Conservation (phyloP, 2,888 invertebrate species). For the Pimpla rufipes region DNA sequence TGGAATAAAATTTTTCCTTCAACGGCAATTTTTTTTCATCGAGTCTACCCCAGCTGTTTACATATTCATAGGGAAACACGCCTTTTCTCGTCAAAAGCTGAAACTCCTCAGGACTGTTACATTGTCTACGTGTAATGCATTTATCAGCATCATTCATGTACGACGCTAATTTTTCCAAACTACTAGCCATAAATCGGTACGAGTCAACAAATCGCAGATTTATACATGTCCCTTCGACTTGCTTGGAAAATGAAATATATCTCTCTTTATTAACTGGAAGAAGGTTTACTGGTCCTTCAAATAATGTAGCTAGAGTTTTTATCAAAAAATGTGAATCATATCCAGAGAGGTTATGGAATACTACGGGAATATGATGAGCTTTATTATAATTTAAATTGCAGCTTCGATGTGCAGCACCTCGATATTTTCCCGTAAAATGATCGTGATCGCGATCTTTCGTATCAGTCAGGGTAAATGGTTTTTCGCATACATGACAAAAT, state of each 20-base stretch:
- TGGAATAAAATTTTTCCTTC: conserved; percentile 70
- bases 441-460: too few relatives aligned
- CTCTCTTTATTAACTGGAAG: conserved; percentile 71
- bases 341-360: conserved; percentile 75
- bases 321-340: conserved; percentile 76
- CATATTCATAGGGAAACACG: conserved; percentile 80
- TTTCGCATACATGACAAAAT: too few relatives aligned
- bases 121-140: background rate
- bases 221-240: conserved; percentile 40
- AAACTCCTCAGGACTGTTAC: conserved; percentile 48
- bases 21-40: conserved; percentile 66
- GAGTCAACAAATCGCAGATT: conserved; percentile 75
- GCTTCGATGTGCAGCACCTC: conserved; percentile 70
- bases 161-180: conserved; percentile 74
- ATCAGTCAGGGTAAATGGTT: too few relatives aligned
- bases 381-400: conserved; percentile 73
- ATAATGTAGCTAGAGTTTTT: conserved; percentile 66
- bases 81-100: conserved; percentile 74
- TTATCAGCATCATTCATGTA: conserved; percentile 53
- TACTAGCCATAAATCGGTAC: conserved; percentile 76
- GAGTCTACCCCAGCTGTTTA: conserved; percentile 67
- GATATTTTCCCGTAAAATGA: conserved; percentile 47
- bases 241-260: conserved; percentile 77
- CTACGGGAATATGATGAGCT: conserved; percentile 40
- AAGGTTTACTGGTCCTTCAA: conserved; percentile 67